These are phyloP conservation scores for Poecile montanus DNA, from an alignment of 2,797 vertebrate species.

Conservation along the genomic window DNA sequence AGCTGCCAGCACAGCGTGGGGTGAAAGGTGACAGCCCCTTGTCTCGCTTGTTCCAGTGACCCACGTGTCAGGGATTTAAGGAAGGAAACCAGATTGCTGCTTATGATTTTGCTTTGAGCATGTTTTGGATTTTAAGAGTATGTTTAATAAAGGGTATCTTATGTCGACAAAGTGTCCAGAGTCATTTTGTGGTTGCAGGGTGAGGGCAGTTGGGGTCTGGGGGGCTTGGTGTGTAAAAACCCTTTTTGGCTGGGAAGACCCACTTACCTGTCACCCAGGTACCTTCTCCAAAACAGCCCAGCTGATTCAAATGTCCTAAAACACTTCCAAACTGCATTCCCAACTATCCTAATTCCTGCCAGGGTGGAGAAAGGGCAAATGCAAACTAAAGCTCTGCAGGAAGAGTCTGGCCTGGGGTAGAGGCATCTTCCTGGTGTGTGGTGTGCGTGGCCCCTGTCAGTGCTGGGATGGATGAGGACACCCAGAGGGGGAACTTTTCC, in stretches of 20 bases:
- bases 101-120: slow-evolving; percentile 37
- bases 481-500: neutral
- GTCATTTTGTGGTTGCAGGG: accelerated
- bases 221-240: neutral
- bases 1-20: neutral
- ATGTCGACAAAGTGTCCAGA: neutral
- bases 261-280: neutral
- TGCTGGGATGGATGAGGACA: neutral
- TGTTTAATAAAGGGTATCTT: slow-evolving; percentile 63
- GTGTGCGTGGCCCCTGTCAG: too few relatives aligned
- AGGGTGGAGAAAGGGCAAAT: neutral
- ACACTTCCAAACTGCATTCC: neutral
- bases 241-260: neutral
- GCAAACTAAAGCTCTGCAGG: neutral
- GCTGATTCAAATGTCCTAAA: neutral
- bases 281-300: neutral
- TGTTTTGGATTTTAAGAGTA: slow-evolving; percentile 49
- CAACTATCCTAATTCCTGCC: neutral
- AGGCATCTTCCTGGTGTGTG: neutral
- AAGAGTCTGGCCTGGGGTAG: neutral
- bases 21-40: neutral
- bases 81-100: slow-evolving; percentile 56
- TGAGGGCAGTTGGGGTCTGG: neutral
- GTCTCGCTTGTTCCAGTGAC: neutral
- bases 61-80: neutral